Percentiles rank a stretch among this genome's conserved stretches.
Evolutionary conservation across 30 jellyfish, hydroid and myxozoan species (phyloP).

Genomic region (Chrysaora quinquecirrha): DNA sequence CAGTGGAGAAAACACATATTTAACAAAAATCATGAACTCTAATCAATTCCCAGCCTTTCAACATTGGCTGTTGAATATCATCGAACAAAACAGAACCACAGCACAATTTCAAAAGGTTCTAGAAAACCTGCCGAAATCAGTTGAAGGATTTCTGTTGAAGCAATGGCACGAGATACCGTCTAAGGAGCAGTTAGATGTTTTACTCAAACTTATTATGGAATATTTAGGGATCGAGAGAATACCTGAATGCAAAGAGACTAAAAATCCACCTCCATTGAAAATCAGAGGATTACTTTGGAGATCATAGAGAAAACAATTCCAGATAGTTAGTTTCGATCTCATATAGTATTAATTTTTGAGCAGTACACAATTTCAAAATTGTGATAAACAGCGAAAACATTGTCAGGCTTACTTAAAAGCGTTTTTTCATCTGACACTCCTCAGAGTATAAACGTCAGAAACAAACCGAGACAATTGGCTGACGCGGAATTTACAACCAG

Average conservation of each 20-base stretch:
- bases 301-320: constrained; percentile 44
- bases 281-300: constrained; percentile 97
- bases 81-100: constrained; percentile 82
- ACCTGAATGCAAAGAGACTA: constrained; percentile 37
- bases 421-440: too few species aligned
- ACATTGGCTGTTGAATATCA: constrained; percentile 92
- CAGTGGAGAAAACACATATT: constrained; percentile 73
- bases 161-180: constrained; percentile 98
- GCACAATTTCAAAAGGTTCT: constrained; percentile 79
- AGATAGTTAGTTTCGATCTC: too few species aligned
- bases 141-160: constrained; percentile 72
- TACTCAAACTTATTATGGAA: constrained; percentile 57
- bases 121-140: constrained; percentile 64
- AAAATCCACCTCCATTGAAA: constrained; percentile 90
- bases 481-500: too few species aligned
- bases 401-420: too few species aligned
- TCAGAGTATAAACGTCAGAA: too few species aligned
- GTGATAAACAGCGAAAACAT: too few species aligned
- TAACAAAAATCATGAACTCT: constrained; percentile 87
- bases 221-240: constrained; percentile 63
- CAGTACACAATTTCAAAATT: too few species aligned
- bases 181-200: constrained; percentile 61
- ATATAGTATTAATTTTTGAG: too few species aligned
- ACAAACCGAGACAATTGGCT: too few species aligned
- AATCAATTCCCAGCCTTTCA: constrained; percentile 83